phyloP scores from a whole-genome alignment of 2,797 vertebrate species.

The Poecilia picta region DNA sequence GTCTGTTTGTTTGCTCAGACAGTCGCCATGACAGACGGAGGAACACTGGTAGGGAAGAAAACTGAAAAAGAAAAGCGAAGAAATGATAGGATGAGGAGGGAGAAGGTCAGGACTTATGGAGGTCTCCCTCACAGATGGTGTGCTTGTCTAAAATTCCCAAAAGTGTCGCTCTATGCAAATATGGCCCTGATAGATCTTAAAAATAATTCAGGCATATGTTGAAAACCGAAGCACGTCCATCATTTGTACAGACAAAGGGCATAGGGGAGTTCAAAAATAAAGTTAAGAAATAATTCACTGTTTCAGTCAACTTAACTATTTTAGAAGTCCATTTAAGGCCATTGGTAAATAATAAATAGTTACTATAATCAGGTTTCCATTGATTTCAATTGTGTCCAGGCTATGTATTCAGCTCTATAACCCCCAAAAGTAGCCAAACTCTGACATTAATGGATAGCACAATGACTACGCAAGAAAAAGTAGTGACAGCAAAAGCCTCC shows the following conservation, averaged over 20 bases:
- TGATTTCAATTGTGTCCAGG: not conserved
- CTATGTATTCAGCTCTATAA: not conserved
- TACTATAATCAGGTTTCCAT: not conserved
- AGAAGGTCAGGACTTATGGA: conserved; percentile 57
- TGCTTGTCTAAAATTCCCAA: conserved; percentile 61
- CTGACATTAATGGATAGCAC: not conserved
- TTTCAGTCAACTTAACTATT: conserved; percentile 14
- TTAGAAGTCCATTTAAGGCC: not conserved
- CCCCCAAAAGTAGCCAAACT: not conserved
- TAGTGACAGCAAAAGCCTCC: not conserved
- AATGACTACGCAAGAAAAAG: not conserved
- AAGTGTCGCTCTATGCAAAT: conserved; percentile 60
- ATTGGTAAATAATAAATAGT: not conserved
- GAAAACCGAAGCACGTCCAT: conserved; percentile 24
- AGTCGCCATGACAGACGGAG: conserved; percentile 72
- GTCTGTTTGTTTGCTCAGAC: conserved; percentile 77
- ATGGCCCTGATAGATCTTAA: conserved; percentile 50
- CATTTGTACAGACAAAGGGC: conserved; percentile 16
- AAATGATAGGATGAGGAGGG: conserved; percentile 34
- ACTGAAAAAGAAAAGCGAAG: conserved; percentile 49
- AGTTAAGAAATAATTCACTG: not conserved
- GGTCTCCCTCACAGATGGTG: conserved; percentile 73
- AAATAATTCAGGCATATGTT: conserved; percentile 62
- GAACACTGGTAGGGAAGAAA: conserved; percentile 53
- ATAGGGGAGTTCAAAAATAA: not conserved